Evolutionary conservation across 2,113 vertebrate species (phyloP), one percentile per base, ranked within the genome.

Genomic region (Spea multiplicata): DNA sequence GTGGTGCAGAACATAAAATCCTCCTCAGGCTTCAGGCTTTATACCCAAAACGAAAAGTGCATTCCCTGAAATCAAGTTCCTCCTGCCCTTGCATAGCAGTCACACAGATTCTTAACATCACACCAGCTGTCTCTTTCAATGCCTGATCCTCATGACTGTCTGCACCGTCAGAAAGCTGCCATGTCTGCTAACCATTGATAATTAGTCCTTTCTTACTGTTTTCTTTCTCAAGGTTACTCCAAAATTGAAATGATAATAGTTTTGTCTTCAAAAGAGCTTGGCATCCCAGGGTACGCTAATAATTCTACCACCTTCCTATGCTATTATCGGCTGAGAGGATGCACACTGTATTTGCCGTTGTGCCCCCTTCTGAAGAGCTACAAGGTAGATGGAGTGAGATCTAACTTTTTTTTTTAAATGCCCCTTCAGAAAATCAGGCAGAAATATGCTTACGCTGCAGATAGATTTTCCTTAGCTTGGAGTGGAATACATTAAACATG

Each of bases 331-430:
- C 70, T 84, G 84, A 68, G 76, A 78, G 72, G 66, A 80, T 84
- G 80, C 72, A 80, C 10, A 83, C 78, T 75, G 67, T 47, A 81
- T 82, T 82, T 85, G 73, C 75, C 84, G 64, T 82, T 73, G 57
- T 68, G n/a, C 64, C 79, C 79, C 74, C 80, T 75, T 83, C 76
- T 81, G 82, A 68, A 44, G 83, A 75, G 71, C 46, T 70, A 82
- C 3, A 53, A 71, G 16, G 8, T 74, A 74, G 9, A 46, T 30
- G 14, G 72, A 79, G 82, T 67, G 16, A 73, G 4, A 14, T 53
- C 72, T 55, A 81, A n/a, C 52, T 67, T 46, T 73, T 79, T 72
- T 76, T 75, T 82, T 81, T 66, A 57, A 46, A 30, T 6, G 0
- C 81, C 74, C 44, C 53, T 12, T 76, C 80, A 72, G 44, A 82